Evolutionary conservation across 2,888 invertebrate species (phyloP).

Genomic region (Hyppa rectilinea): DNA sequence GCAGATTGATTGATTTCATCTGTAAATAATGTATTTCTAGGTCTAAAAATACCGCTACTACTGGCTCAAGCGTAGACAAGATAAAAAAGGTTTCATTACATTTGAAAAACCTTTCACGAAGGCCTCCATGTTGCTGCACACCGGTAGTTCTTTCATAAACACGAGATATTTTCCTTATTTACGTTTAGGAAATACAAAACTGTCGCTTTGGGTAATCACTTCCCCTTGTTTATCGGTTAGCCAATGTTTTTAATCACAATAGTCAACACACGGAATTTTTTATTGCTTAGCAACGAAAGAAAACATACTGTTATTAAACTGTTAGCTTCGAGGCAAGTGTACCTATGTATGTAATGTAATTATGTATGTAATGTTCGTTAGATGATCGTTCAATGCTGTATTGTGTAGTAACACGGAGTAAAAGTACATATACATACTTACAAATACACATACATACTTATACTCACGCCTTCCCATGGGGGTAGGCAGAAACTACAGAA

Average conservation of each 20-base stretch:
- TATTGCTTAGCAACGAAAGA: constrained; percentile 6
- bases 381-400: background rate
- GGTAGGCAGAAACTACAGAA: too few relatives aligned
- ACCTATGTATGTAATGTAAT: background rate
- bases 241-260: constrained; percentile 30
- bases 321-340: background rate
- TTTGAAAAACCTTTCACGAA: background rate
- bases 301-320: constrained; percentile 8
- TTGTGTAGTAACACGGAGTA: background rate
- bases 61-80: too few relatives aligned
- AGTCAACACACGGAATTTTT: constrained; percentile 6
- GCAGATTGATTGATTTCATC: too few relatives aligned
- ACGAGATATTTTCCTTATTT: constrained; percentile 24
- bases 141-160: background rate
- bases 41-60: too few relatives aligned
- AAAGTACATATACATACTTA: too few relatives aligned
- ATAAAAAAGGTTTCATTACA: background rate
- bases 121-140: background rate
- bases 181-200: constrained; percentile 12
- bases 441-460: too few relatives aligned
- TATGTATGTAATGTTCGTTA: background rate
- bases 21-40: too few relatives aligned
- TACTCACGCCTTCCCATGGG: too few relatives aligned
- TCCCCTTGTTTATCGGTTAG: constrained; percentile 2
- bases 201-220: constrained; percentile 30